A percentile compares a stretch with the other conserved stretches of the same genome.
Evolutionary conservation across 2,113 vertebrate genomes (phyloP).

Genomic region (cat (Felis catus)): DNA sequence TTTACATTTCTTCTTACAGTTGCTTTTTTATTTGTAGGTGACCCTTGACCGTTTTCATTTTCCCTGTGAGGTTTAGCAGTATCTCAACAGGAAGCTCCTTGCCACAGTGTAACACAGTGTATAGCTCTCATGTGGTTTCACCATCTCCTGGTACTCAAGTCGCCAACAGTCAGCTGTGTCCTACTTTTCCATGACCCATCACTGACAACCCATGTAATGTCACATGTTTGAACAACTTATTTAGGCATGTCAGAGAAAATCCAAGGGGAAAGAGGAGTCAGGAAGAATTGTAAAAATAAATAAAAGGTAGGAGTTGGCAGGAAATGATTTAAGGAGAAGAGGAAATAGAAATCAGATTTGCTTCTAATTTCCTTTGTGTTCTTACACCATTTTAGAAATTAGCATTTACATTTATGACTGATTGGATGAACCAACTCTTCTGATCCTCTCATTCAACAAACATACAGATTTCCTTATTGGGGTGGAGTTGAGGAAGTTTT

Average conservation of each 20-base stretch:
- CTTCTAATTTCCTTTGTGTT: neutral
- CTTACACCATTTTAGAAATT: neutral
- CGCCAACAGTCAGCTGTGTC: neutral
- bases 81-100: neutral
- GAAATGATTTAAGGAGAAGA: neutral
- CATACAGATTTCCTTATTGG: neutral
- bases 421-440: neutral
- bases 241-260: neutral
- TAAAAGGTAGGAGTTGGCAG: neutral
- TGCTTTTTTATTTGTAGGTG: neutral
- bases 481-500: neutral
- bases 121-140: neutral
- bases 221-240: neutral
- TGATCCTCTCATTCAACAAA: neutral
- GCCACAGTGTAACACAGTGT: neutral
- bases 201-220: neutral
- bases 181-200: neutral
- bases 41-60: neutral
- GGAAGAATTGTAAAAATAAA: neutral
- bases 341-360: neutral
- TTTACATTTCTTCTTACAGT: neutral
- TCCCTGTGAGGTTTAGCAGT: neutral
- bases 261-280: neutral
- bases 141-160: neutral
- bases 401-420: neutral